Evolutionary conservation across 2,888 invertebrate genomes (phyloP).

Genomic region (Cryptocephalus primarius): DNA sequence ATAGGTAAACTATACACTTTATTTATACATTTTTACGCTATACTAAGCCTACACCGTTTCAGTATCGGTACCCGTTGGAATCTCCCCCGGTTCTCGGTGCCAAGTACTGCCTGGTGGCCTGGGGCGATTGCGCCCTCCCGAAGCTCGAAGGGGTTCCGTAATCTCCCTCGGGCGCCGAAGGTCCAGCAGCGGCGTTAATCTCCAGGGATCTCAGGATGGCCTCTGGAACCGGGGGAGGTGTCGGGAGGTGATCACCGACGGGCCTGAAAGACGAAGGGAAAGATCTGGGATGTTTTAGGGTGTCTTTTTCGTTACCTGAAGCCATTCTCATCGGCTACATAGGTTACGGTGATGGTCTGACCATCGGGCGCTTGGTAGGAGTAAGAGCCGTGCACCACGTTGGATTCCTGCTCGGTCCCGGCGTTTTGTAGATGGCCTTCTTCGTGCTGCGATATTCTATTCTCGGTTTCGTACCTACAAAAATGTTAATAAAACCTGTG

Average conservation of each 20-base stretch:
- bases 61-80: conserved; percentile 5
- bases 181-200: conserved; percentile 3
- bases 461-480: conserved; percentile 63
- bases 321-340: conserved; percentile 48
- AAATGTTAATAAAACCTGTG: neutral
- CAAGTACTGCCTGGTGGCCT: conserved; percentile 6
- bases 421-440: conserved; percentile 61
- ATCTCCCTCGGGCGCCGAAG: neutral
- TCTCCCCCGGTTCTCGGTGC: conserved; percentile 4
- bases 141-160: neutral
- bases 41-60: too few species aligned
- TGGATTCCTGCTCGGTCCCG: conserved; percentile 48
- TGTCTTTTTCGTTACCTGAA: neutral
- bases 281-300: neutral
- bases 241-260: conserved; percentile 14
- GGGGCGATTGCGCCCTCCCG: conserved; percentile 1
- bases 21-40: too few species aligned
- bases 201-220: conserved; percentile 10
- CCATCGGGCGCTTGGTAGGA: conserved; percentile 43
- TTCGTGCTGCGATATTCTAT: conserved; percentile 21
- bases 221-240: conserved; percentile 12
- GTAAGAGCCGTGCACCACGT: conserved; percentile 39
- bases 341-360: conserved; percentile 36
- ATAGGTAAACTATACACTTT: too few species aligned
- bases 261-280: too few species aligned